Evolutionary conservation across 2,888 invertebrate genomes (phyloP), one percentile per base, ranked within the genome.

Genomic region (Trissolcus brochymenae): DNA sequence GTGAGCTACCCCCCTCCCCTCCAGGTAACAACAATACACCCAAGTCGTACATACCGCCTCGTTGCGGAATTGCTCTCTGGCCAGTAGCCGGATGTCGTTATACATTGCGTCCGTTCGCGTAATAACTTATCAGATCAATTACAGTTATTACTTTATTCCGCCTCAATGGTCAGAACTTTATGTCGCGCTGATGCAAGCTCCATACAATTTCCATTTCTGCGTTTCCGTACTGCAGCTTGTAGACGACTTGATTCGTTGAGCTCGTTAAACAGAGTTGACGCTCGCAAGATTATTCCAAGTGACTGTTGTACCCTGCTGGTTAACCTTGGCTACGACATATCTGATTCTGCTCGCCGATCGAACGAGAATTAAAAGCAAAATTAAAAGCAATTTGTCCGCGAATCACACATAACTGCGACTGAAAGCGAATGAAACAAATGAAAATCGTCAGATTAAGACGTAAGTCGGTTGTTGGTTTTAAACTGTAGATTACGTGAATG

Each of bases 111-210:
- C 16, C 72, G 61, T 59, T 41, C 72, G 72, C 60, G 76, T 83
- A 84, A 85, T 86, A 86, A 85, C 83, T 86, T 87, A 87, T 87
- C 86, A 84, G 87, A 87, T 87, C 87, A 87, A 87, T 87, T 87
- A 86, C 82, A 85, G 86, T 86, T 85, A 85, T 86, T 87, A 87
- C 87, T 87, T 87, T 86, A 86, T 86, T 87, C 84, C 82, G 70
- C 80, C 82, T 83, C 83, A 82, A 85, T 84, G 74, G 71, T 80
- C 80, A 73, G 79, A 85, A 85, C 82, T 86, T 86, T 83, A 82
- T 83, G 82, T 83, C 81, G 81, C 81, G 84, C 83, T 81, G 83
- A 86, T 83, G 21, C 79, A 67, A 76, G 57, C 77, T 79, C 7
- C 64, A 61, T 78, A 62, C 53, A 74, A 76, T 76, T 68, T 60